A percentile compares a stretch with the other conserved stretches of the same genome.
These are phyloP conservation scores for Anolis carolinensis DNA, from an alignment of 2,113 vertebrate genomes.

Conservation along the genomic window DNA sequence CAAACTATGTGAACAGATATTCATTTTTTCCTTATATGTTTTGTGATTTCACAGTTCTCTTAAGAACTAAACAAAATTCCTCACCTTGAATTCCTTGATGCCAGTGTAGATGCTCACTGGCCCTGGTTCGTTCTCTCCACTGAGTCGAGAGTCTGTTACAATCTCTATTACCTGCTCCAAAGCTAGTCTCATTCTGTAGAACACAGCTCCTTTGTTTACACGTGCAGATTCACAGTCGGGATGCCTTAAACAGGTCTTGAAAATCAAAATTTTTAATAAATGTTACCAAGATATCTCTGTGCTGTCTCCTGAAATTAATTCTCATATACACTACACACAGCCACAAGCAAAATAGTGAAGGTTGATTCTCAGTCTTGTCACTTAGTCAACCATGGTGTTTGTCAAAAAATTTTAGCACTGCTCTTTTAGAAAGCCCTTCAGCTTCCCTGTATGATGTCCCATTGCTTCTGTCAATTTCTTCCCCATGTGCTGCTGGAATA, in stretches of 20 bases:
- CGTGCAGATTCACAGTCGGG: conserved; percentile 97
- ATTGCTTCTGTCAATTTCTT: conserved; percentile 4
- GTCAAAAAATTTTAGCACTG: fast-evolving
- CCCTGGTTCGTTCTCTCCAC: conserved; percentile 81
- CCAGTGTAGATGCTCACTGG: conserved; percentile 88
- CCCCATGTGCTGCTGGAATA: background rate
- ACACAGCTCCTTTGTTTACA: conserved; percentile 95
- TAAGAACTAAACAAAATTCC: conserved; percentile 30
- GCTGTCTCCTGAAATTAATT: background rate
- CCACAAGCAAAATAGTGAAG: background rate
- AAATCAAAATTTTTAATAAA: conserved; percentile 22
- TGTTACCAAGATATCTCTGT: background rate
- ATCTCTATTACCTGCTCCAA: conserved; percentile 97
- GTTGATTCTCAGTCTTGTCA: background rate
- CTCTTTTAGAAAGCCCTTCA: conserved; percentile 6
- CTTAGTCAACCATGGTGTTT: background rate
- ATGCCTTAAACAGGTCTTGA: conserved; percentile 96
- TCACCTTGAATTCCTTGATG: conserved; percentile 95
- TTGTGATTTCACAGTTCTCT: background rate
- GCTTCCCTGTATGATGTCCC: background rate
- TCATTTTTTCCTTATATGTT: background rate
- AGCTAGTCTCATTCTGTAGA: conserved; percentile 93
- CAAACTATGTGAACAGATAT: background rate
- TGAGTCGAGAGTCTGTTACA: conserved; percentile 88
- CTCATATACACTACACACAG: background rate